Evolutionary conservation across 2,113 vertebrate species (phyloP), one percentile per base, ranked within the genome.

Genomic region (Corythornis madagascariensis): DNA sequence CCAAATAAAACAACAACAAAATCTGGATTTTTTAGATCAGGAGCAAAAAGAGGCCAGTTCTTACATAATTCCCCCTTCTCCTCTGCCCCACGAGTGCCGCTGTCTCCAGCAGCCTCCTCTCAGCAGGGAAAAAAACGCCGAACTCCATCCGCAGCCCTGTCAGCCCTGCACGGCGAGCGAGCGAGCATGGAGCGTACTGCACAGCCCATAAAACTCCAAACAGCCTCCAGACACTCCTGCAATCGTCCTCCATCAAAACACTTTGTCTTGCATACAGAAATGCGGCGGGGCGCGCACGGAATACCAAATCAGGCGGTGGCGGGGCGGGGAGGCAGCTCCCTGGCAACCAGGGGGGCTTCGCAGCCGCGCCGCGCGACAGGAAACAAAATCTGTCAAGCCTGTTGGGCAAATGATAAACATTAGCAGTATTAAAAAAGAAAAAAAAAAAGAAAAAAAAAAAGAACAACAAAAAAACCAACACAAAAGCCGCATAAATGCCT

Each of bases 211-310:
- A 99, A 99, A 98, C 98, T 98, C 98, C 98, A 98, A 99, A 98
- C 98, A 98, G 98, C 98, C 98, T 98, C 98, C 98, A 98, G 98
- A 99, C 98, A 98, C 98, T 98, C 98, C 98, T 97, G 98, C 99
- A 98, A 99, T 99, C 99, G 99, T 98, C 98, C 98, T 99, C 98
- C 99, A 99, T 99, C 99, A 99, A 99, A 99, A 99, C 99, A 99
- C 99, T 99, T 99, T 99, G 99, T 99, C 99, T 99, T 98, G 98
- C 98, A 99, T 99, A 98, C 99, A 99, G 98, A 99, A 99, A 99
- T 99, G 99, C 98, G 98, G 98, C 98, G 98, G 98, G 97, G 98
- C 97, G 98, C 98, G 98, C 97, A 97, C 97, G 65, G 99, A 99
- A 99, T 99, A 99, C 98, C 97, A 99, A 99, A 99, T 99, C 98